Conservation (phyloP, 2,797 vertebrate genomes). For the Chelidonichthys spinosus region DNA sequence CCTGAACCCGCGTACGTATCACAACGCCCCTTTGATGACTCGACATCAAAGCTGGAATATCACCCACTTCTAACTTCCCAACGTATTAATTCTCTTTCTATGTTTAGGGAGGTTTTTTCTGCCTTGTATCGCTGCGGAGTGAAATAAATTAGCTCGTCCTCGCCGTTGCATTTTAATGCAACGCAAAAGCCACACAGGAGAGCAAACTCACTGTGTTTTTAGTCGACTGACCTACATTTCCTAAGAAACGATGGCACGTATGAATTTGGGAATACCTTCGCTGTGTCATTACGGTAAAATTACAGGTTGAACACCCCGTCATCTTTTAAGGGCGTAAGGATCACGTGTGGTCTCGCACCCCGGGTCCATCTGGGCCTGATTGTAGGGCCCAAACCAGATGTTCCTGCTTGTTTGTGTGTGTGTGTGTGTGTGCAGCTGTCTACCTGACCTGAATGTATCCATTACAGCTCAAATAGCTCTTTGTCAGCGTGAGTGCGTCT, state of each 20-base stretch:
- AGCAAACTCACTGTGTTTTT: slow-evolving; percentile 27
- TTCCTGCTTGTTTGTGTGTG: slow-evolving; percentile 50
- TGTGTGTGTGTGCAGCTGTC: slow-evolving; percentile 57
- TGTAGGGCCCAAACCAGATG: slow-evolving; percentile 74
- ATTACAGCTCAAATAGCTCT: slow-evolving; percentile 59
- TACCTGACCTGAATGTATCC: slow-evolving; percentile 66
- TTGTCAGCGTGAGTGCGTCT: slow-evolving; percentile 40
- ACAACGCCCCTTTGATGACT: slow-evolving; percentile 70
- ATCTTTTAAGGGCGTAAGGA: slow-evolving; percentile 27
- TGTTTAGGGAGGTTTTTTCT: slow-evolving; percentile 64
- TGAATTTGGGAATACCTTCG: slow-evolving; percentile 60
- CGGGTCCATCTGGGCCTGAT: slow-evolving; percentile 66
- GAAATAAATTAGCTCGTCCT: slow-evolving; percentile 30
- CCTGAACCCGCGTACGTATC: slow-evolving; percentile 60
- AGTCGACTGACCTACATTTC: slow-evolving; percentile 62
- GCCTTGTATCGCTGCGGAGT: slow-evolving; percentile 47
- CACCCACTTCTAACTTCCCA: slow-evolving; percentile 69
- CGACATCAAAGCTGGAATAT: slow-evolving; percentile 76
- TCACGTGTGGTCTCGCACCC: slow-evolving; percentile 69
- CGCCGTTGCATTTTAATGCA: slow-evolving; percentile 63
- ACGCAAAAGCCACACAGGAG: neutral
- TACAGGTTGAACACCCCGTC: slow-evolving; percentile 63
- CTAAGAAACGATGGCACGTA: slow-evolving; percentile 28
- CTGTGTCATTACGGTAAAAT: slow-evolving; percentile 63
- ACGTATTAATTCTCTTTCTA: slow-evolving; percentile 74